Evolutionary conservation across 2,797 vertebrate species (phyloP), one percentile per base, ranked within the genome.

Genomic region (Catharus ustulatus): DNA sequence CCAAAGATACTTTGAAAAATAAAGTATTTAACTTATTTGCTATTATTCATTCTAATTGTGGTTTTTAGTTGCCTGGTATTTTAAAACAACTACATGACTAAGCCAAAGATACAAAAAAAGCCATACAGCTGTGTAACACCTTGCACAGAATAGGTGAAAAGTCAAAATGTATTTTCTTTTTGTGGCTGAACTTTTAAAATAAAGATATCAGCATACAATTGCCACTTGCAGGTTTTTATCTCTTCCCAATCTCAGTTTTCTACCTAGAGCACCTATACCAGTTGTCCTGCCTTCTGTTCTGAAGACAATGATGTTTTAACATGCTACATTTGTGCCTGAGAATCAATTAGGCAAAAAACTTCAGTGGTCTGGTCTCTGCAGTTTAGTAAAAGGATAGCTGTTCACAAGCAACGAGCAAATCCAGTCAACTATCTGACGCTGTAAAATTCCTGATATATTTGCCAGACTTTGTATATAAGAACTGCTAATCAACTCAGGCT

Each of bases 51-150:
- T 74, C n/a, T 59, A 84, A 75, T 59, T 64, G 57, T 61, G 23
- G 5, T 82, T 84, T 87, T 79, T 85, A 71, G 87, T 85, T 94
- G 49, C 84, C 43, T 85, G 73, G 21, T 54, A 54, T 80, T 83
- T 87, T 11, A 80, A 89, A 89, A 58, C 43, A 83, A 83, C 90
- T 89, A 87, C 10, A 34, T 84, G 82, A 89, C n/a, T 55, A 77
- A 89, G 38, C 40, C 73, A 74, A 77, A 90, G 49, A 61, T 27
- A 67, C 40, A 83, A 84, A 89, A 82, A 10, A 0, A 0, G 19
- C 34, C 40, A 32, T 0, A 11, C n/a, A 84, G 17, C 68, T 67
- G 45, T 3, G 24, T 43, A 66, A 77, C 6, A 69, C 30, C 3
- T 67, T 89, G 30, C 38, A 61, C 6, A 71, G 34, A 80, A 29